These are phyloP conservation scores for Pseudanteris insignis DNA, from an alignment of 2,888 invertebrate species.

Conservation along the genomic window DNA sequence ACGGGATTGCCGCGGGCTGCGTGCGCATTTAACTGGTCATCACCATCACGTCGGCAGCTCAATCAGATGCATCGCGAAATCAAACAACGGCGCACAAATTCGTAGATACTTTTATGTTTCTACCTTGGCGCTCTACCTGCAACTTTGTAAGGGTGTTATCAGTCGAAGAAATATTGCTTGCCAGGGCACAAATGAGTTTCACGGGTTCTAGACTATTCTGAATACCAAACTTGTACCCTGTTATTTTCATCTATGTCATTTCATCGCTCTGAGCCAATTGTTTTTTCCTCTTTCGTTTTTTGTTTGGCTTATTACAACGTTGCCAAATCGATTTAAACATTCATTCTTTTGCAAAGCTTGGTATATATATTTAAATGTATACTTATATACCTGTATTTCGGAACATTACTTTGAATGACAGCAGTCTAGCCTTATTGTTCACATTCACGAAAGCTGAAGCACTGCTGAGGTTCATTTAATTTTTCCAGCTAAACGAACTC, in stretches of 20 bases:
- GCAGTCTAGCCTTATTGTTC: too few relatives aligned
- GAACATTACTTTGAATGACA: too few relatives aligned
- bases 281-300: too few relatives aligned
- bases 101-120: slow-evolving; percentile 25
- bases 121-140: too few relatives aligned
- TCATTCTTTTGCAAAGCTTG: background rate
- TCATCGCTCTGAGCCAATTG: slow-evolving; percentile 36
- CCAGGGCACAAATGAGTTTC: slow-evolving; percentile 22
- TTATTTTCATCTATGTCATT: slow-evolving; percentile 63
- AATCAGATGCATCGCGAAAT: slow-evolving; percentile 33
- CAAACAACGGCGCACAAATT: slow-evolving; percentile 22
- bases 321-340: too few relatives aligned
- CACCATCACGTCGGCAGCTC: slow-evolving; percentile 28
- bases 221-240: slow-evolving; percentile 47
- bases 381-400: too few relatives aligned
- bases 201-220: slow-evolving; percentile 23
- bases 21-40: slow-evolving; percentile 30
- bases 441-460: too few relatives aligned
- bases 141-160: too few relatives aligned
- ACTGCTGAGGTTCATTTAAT: too few relatives aligned
- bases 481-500: too few relatives aligned
- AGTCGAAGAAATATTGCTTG: slow-evolving; percentile 18
- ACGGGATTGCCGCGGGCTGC: slow-evolving; percentile 20
- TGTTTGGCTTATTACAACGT: slow-evolving; percentile 4
- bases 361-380: background rate